Evolutionary conservation across 2,113 vertebrate genomes (phyloP).

Genomic region (Damaliscus lunatus): DNA sequence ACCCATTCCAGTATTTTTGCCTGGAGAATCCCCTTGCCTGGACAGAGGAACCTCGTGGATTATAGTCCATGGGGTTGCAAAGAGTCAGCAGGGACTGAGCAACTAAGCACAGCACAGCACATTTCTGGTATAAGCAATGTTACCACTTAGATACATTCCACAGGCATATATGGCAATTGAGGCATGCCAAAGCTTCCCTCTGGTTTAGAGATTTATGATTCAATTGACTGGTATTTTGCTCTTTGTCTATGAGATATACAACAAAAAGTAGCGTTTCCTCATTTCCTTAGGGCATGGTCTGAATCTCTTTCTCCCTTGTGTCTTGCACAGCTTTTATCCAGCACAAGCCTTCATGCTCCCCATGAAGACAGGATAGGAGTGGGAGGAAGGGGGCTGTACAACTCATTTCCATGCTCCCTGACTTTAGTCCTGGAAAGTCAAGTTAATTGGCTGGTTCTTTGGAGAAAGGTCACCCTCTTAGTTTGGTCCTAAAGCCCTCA

Average conservation of each 20-base stretch:
- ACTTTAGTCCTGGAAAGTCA: not conserved
- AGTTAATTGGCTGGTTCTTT: not conserved
- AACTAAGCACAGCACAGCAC: not conserved
- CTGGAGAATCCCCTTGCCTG: not conserved
- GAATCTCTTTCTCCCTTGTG: not conserved
- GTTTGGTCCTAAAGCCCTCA: not conserved
- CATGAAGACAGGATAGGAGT: not conserved
- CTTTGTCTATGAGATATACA: not conserved
- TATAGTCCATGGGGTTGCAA: not conserved
- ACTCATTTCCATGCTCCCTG: not conserved
- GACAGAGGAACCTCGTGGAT: not conserved
- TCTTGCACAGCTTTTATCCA: too few relatives aligned
- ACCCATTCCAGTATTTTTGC: not conserved
- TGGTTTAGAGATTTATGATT: not conserved
- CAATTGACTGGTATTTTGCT: too few relatives aligned
- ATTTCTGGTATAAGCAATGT: not conserved
- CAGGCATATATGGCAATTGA: not conserved
- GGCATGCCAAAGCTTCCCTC: not conserved
- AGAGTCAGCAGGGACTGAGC: not conserved
- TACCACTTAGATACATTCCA: too few relatives aligned
- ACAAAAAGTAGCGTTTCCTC: not conserved
- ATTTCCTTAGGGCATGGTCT: not conserved
- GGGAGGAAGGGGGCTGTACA: not conserved
- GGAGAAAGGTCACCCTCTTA: not conserved
- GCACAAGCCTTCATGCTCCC: fast-evolving